Conservation (phyloP, 1,140 invertebrate genomes). For the Drosophila sp. region DNA sequence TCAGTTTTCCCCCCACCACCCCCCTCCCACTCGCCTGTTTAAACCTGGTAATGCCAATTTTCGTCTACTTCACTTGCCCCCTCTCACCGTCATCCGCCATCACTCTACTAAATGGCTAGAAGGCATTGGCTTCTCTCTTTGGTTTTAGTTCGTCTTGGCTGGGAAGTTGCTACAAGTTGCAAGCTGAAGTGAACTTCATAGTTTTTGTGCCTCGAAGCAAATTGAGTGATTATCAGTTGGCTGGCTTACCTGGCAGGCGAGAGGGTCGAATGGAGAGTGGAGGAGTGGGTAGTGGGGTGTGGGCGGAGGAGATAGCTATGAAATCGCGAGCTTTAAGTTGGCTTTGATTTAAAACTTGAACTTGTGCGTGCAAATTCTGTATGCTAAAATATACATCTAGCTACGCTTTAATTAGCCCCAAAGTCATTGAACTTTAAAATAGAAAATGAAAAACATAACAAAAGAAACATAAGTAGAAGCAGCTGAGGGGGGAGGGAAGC, state of each 20-base stretch:
- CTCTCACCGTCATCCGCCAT: slow-evolving; percentile 6
- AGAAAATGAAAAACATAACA: neutral
- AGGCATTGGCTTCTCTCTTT: slow-evolving; percentile 66
- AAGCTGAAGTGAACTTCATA: slow-evolving; percentile 66
- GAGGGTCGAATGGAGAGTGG: too few species aligned
- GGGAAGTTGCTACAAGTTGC: slow-evolving; percentile 56
- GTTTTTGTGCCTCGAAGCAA: slow-evolving; percentile 68
- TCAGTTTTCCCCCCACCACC: slow-evolving; percentile 4
- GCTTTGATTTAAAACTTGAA: slow-evolving; percentile 29
- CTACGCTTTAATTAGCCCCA: slow-evolving; percentile 52
- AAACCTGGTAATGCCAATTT: slow-evolving; percentile 65
- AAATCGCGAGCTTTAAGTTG: slow-evolving; percentile 1
- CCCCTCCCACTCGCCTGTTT: neutral
- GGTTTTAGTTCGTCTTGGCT: neutral
- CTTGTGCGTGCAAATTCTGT: slow-evolving; percentile 45
- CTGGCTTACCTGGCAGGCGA: slow-evolving; percentile 52
- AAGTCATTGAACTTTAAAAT: slow-evolving; percentile 40
- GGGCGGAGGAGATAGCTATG: neutral
- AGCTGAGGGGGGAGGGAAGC: neutral
- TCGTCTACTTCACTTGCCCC: slow-evolving; percentile 58
- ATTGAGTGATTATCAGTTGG: slow-evolving; percentile 80
- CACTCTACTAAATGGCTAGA: slow-evolving; percentile 49
- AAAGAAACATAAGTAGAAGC: neutral
- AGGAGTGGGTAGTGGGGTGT: neutral
- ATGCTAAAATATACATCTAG: slow-evolving; percentile 40